phyloP scores from a whole-genome alignment of 2,113 vertebrate genomes.

The Tamias sibiricus region DNA sequence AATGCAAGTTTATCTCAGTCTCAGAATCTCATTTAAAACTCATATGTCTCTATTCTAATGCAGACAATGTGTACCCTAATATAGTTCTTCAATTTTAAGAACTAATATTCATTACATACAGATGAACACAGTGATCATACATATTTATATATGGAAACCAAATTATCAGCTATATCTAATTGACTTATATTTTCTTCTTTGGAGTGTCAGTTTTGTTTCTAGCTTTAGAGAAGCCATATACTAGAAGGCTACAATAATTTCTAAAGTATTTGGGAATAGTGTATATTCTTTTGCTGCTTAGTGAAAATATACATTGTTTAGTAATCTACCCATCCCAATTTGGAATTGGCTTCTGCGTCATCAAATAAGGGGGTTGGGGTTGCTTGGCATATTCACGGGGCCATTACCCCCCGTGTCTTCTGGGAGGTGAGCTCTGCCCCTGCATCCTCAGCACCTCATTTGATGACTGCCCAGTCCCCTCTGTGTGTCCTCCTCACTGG shows the following conservation, averaged over 20 bases:
- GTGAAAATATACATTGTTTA: not conserved
- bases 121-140: slow-evolving; percentile 10
- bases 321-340: no score
- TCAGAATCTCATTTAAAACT: slow-evolving; percentile 43
- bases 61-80: not conserved
- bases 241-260: not conserved
- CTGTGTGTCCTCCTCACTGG: not conserved
- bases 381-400: not conserved
- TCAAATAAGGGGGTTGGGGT: no score
- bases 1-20: slow-evolving; percentile 28
- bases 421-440: not conserved
- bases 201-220: slow-evolving; percentile 29
- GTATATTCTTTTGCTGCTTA: not conserved
- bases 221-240: not conserved
- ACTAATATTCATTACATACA: slow-evolving; percentile 47
- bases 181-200: slow-evolving; percentile 5
- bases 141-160: slow-evolving; percentile 47
- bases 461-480: not conserved
- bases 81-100: slow-evolving; percentile 54
- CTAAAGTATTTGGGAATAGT: not conserved
- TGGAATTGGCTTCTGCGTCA: not conserved
- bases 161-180: slow-evolving; percentile 27
- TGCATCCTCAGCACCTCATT: not conserved
- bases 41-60: slow-evolving; percentile 55
- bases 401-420: no score